A percentile compares a stretch with the other conserved stretches of the same genome.
These are phyloP conservation scores for Vireo altiloquus DNA, from an alignment of 2,113 vertebrate species.

Conservation along the genomic window DNA sequence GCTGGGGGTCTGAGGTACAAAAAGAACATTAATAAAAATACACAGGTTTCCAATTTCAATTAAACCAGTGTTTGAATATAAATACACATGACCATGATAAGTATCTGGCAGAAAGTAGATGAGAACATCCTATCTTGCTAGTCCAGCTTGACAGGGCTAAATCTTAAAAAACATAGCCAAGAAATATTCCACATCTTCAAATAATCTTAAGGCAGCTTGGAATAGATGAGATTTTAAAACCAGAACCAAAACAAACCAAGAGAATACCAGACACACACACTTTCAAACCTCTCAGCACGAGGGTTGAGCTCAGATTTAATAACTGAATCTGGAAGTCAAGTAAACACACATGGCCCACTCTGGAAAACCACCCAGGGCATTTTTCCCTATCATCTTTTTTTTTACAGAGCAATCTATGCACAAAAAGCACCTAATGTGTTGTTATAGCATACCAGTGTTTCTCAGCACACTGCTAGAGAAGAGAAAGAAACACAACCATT, in stretches of 20 bases:
- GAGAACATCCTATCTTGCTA: background rate
- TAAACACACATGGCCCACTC: background rate
- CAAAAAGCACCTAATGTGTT: background rate
- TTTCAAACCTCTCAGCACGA: background rate
- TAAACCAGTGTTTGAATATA: background rate
- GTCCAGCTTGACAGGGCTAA: background rate
- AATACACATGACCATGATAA: background rate
- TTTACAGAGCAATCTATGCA: background rate
- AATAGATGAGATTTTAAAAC: background rate
- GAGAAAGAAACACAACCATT: background rate
- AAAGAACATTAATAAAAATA: background rate
- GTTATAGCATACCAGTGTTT: background rate
- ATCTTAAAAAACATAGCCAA: background rate
- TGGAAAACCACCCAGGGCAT: background rate
- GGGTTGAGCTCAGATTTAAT: background rate
- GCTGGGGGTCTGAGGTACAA: background rate
- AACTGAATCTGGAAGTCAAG: background rate
- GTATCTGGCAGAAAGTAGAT: background rate
- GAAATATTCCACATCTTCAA: background rate
- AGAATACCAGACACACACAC: background rate
- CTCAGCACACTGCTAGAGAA: background rate
- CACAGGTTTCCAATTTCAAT: background rate
- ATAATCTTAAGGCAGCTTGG: background rate
- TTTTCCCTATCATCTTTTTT: background rate
- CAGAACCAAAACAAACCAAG: background rate